Percentiles rank a stretch among this genome's conserved stretches.
Evolutionary conservation across 2,888 invertebrate genomes (phyloP).

Genomic region (Agrotis segetum): DNA sequence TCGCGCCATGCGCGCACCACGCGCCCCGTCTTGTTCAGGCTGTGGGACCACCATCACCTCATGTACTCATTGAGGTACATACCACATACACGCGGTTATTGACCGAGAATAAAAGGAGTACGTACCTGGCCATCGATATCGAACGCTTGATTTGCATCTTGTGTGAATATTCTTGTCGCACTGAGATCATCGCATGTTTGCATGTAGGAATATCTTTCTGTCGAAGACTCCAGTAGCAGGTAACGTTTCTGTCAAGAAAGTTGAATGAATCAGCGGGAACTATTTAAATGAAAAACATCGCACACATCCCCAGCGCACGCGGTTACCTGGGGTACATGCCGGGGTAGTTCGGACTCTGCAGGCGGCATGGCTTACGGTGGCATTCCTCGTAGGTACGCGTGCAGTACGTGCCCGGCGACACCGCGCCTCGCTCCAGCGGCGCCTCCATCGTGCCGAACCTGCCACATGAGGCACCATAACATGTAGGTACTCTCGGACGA

Average conservation of each 20-base stretch:
- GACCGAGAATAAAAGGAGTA: background rate
- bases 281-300: too few relatives aligned
- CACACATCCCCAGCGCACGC: background rate
- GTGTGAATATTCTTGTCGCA: constrained; percentile 94
- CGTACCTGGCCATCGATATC: constrained; percentile 92
- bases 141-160: constrained; percentile 93
- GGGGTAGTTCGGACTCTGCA: constrained; percentile 97
- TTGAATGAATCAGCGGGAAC: background rate
- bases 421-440: constrained; percentile 95
- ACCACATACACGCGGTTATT: too few relatives aligned
- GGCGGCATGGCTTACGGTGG: constrained; percentile 95
- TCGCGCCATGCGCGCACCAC: constrained; percentile 95
- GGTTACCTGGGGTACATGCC: constrained; percentile 93
- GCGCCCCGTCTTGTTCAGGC: constrained; percentile 93
- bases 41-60: constrained; percentile 64
- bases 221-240: constrained; percentile 96
- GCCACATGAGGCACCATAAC: constrained; percentile 15
- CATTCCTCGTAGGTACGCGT: constrained; percentile 96
- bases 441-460: constrained; percentile 94
- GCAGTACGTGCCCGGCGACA: constrained; percentile 96
- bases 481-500: background rate
- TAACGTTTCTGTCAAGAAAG: constrained; percentile 93
- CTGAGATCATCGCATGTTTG: constrained; percentile 97
- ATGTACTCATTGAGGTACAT: background rate
- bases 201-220: constrained; percentile 97